Percentiles rank a stretch among this genome's conserved stretches.
These are phyloP conservation scores for Polyergus mexicanus DNA, from an alignment of 1,140 invertebrate genomes.

Conservation along the genomic window DNA sequence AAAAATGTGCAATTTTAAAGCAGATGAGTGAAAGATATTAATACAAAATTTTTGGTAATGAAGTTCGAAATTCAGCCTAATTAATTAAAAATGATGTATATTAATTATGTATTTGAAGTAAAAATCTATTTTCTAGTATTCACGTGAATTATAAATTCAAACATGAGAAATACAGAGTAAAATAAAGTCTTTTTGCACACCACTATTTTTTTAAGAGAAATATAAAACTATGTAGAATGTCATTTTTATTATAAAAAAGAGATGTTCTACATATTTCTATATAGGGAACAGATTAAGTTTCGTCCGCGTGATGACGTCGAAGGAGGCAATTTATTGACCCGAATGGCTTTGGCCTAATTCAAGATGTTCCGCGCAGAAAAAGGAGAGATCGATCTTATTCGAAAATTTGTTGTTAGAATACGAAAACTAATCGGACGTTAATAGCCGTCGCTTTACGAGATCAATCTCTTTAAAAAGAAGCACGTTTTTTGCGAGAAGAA, in stretches of 20 bases:
- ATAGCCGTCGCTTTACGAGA: constrained; percentile 6
- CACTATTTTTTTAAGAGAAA: neutral
- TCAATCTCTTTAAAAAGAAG: neutral
- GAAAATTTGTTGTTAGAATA: constrained; percentile 52
- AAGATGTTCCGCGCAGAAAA: constrained; percentile 50
- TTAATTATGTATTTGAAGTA: neutral
- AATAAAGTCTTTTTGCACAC: neutral
- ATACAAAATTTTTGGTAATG: neutral
- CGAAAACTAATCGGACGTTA: constrained; percentile 40
- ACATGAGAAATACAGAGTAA: neutral
- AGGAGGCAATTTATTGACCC: constrained; percentile 55
- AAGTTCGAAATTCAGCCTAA: neutral
- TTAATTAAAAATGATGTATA: neutral
- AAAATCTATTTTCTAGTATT: constrained; percentile 18
- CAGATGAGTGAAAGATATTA: neutral
- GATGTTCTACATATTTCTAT: constrained; percentile 22
- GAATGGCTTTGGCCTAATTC: constrained; percentile 63
- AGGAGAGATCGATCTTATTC: constrained; percentile 35
- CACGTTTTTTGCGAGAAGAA: neutral
- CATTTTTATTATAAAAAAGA: neutral
- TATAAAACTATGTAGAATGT: neutral
- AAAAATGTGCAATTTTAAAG: neutral
- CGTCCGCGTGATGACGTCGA: constrained; percentile 44
- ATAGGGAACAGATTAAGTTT: neutral
- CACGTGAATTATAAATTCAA: neutral